Evolutionary conservation across 2,888 invertebrate species (phyloP), one percentile per base, ranked within the genome.

Genomic region (Cryptops parisi): DNA sequence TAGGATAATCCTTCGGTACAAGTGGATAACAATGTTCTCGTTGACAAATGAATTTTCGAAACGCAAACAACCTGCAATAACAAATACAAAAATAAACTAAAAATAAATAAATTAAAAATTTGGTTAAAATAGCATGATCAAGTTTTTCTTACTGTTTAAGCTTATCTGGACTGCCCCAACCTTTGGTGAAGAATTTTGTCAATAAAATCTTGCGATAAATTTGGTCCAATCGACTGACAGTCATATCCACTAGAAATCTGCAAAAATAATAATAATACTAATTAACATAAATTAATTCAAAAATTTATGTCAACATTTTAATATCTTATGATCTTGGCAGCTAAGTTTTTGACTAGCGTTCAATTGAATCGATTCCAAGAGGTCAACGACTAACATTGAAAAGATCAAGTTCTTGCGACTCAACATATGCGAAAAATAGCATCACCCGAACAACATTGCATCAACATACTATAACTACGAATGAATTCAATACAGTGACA

Each of bases 131-230:
- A 12, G 17, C n/a, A 25, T 45, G 5, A n/a, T 9, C 45, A 55
- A n/a, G n/a, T n/a, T n/a, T n/a, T n/a, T n/a, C 53, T 67, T 70
- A 85, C 90, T 83, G 82, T 71, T 82, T 80, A 54, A 97, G 75
- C 69, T 86, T 84, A 63, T 90, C 86, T 23, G 94, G 89, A 66
- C 84, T 82, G 4, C 96, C 96, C 96, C 96, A 97, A 63, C 94
- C 94, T 74, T 89, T 88, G 1, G 85, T 87, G 66, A 96, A 97
- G 69, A 94, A 90, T 70, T 84, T 86, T 1, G 88, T 84, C 54
- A 91, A 73, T 54, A 94, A 75, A 65, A 94, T 76, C 67, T 84
- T 83, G 60, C 93, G 77, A 68, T 91, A 94, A 51, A 73, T 60
- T 55, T 68, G 64, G 61, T 73, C 72, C 48, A 72, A 58, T 51